Percentiles rank a stretch among this genome's conserved stretches.
phyloP scores from a whole-genome alignment of 2,113 vertebrate species.

The Rousettus leschenaultii region DNA sequence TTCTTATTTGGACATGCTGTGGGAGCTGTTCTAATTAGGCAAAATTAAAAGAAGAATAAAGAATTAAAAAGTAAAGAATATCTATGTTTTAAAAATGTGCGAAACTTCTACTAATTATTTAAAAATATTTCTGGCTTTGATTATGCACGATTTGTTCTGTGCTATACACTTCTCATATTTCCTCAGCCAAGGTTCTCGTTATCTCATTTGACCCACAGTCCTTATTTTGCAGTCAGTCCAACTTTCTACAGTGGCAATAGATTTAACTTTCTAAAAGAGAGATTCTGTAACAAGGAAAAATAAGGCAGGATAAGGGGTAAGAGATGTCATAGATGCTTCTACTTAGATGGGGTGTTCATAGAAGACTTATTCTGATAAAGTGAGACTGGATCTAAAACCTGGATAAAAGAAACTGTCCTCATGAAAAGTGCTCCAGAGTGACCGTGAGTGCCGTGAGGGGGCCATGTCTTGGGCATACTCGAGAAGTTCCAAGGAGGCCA shows the following conservation, averaged over 20 bases:
- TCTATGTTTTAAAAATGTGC: too few species aligned
- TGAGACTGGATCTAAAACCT: not conserved
- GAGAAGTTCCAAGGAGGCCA: not conserved
- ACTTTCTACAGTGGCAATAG: not conserved
- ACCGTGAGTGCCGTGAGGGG: rapidly evolving
- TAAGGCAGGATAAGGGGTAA: not conserved
- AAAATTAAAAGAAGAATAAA: conserved; percentile 23
- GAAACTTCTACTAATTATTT: not conserved
- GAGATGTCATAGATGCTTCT: not conserved
- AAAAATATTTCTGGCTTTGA: not conserved
- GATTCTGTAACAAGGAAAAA: not conserved
- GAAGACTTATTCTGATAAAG: not conserved
- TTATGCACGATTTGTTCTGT: not conserved
- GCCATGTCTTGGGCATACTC: rapidly evolving
- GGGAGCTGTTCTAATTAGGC: not conserved
- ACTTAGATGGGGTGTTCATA: not conserved
- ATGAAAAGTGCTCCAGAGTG: not conserved
- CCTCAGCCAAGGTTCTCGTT: not conserved
- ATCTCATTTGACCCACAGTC: not conserved
- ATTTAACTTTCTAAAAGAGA: not conserved
- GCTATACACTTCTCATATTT: not conserved
- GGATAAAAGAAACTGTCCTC: not conserved
- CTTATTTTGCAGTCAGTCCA: not conserved
- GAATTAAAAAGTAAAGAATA: not conserved
- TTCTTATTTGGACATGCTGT: not conserved